Evolutionary conservation across 2,113 vertebrate species (phyloP).

Genomic region (Podarcis raffonei): DNA sequence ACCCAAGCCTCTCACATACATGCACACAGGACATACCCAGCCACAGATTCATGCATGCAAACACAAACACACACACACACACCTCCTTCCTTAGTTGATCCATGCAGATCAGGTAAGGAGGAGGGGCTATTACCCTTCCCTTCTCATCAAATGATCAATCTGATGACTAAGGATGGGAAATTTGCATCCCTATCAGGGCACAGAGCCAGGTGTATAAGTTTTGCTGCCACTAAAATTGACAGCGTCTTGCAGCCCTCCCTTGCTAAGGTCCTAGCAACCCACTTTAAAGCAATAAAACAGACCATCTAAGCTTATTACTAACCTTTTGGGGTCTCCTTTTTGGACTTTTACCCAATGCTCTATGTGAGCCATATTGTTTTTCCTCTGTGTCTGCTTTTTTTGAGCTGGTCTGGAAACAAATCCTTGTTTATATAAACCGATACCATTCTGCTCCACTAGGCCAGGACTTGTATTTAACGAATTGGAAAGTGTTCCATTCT

Average conservation of each 20-base stretch:
- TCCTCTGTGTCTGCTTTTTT: conserved; percentile 90
- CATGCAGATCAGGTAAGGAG: too few relatives aligned
- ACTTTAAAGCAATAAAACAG: neutral
- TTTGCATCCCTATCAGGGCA: too few relatives aligned
- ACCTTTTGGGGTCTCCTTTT: conserved; percentile 92
- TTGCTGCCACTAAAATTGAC: too few relatives aligned
- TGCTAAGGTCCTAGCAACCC: too few relatives aligned
- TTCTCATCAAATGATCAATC: too few relatives aligned
- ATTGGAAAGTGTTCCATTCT: conserved; percentile 79
- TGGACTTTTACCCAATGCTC: conserved; percentile 95
- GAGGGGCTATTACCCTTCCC: too few relatives aligned
- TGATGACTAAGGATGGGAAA: too few relatives aligned
- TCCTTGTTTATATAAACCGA: conserved; percentile 81
- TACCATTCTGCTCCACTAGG: conserved; percentile 88
- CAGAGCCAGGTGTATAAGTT: too few relatives aligned
- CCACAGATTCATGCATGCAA: neutral
- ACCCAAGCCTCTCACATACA: neutral
- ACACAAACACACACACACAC: too few relatives aligned
- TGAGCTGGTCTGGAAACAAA: conserved; percentile 76
- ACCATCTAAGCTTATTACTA: conserved; percentile 60
- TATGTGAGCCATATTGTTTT: conserved; percentile 89
- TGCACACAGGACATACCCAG: neutral
- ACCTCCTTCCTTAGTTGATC: too few relatives aligned
- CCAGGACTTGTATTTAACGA: conserved; percentile 64
- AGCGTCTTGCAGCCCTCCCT: too few relatives aligned